These are phyloP conservation scores for Tetragnatha versicolor DNA, from an alignment of 1,140 invertebrate species.

Conservation along the genomic window DNA sequence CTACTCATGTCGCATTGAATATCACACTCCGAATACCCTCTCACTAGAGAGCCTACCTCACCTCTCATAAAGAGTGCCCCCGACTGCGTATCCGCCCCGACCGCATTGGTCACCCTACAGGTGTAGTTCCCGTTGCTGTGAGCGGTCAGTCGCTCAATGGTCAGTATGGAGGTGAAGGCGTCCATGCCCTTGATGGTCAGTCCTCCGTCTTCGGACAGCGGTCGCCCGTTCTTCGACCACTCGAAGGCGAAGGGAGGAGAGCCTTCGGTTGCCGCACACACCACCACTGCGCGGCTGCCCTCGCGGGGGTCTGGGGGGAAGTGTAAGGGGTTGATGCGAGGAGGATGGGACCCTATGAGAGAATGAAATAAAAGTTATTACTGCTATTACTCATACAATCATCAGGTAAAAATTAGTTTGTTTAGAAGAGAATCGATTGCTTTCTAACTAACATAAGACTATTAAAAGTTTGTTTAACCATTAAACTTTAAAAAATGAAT, in stretches of 20 bases:
- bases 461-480: too few relatives aligned
- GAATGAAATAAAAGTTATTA: neutral
- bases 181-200: neutral
- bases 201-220: neutral
- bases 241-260: conserved; percentile 56
- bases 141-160: neutral
- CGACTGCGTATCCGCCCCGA: neutral
- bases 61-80: neutral
- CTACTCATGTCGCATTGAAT: too few relatives aligned
- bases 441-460: neutral
- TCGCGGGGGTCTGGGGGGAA: neutral
- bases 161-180: neutral
- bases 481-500: too few relatives aligned
- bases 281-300: neutral
- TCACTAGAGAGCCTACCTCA: too few relatives aligned
- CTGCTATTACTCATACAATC: too few relatives aligned
- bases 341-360: neutral
- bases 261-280: conserved; percentile 23
- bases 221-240: conserved; percentile 57
- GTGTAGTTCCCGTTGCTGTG: conserved; percentile 7
- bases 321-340: neutral
- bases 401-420: too few relatives aligned
- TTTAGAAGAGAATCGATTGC: neutral
- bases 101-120: neutral
- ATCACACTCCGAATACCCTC: too few relatives aligned